Percentiles rank a stretch among this genome's conserved stretches.
These are phyloP conservation scores for Petrophora chlorosata DNA, from an alignment of 2,888 invertebrate genomes.

Conservation along the genomic window DNA sequence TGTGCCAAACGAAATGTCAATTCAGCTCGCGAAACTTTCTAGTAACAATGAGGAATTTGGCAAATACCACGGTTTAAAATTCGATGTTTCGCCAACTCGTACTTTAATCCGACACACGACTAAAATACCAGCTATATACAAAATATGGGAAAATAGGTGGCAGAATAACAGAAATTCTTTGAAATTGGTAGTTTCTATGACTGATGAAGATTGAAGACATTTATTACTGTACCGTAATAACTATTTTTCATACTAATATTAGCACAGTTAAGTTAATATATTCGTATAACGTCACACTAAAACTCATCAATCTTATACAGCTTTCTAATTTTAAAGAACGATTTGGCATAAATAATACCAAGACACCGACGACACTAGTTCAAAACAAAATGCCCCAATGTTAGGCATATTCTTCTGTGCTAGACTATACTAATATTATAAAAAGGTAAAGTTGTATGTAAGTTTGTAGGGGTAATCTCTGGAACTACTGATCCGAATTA, in stretches of 20 bases:
- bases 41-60: slow-evolving; percentile 1
- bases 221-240: neutral
- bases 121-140: too few species aligned
- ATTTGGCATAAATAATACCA: slow-evolving; percentile 20
- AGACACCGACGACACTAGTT: neutral
- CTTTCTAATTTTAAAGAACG: slow-evolving; percentile 21
- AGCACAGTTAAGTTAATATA: slow-evolving; percentile 17
- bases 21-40: slow-evolving; percentile 15
- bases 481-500: too few species aligned
- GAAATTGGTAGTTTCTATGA: too few species aligned
- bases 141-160: too few species aligned
- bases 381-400: slow-evolving; percentile 2
- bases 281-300: slow-evolving; percentile 13
- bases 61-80: neutral
- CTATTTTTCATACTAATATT: neutral
- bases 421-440: too few species aligned
- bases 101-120: too few species aligned
- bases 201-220: too few species aligned
- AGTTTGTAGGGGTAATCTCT: too few species aligned
- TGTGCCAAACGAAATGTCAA: slow-evolving; percentile 14
- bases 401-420: neutral
- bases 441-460: too few species aligned
- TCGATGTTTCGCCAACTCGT: too few species aligned
- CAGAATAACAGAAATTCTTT: too few species aligned
- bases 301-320: slow-evolving; percentile 13